Conservation (phyloP, 2,113 vertebrate genomes). For the Saguinus imperator region DNA sequence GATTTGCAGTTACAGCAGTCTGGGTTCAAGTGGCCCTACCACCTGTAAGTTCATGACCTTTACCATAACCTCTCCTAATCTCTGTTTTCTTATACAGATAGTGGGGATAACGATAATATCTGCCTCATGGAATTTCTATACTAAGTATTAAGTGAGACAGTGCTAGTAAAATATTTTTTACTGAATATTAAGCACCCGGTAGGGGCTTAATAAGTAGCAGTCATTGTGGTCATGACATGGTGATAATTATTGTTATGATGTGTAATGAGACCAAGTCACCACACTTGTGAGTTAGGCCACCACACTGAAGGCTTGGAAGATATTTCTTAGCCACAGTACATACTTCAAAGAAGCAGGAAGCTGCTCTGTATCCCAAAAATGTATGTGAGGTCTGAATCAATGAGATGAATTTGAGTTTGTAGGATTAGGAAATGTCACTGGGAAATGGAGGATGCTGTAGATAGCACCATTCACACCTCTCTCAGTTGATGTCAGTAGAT, state of each 20-base stretch:
- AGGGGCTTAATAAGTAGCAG: slow-evolving; percentile 18
- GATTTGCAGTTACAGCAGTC: background rate
- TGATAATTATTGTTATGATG: slow-evolving; percentile 53
- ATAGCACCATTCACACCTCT: background rate
- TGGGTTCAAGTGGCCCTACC: background rate
- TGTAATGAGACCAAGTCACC: slow-evolving; percentile 17
- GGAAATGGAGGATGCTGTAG: background rate
- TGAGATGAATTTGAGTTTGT: background rate
- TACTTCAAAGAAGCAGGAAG: background rate
- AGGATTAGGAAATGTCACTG: background rate
- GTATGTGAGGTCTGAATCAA: background rate
- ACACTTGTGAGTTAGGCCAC: background rate
- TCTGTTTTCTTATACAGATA: background rate
- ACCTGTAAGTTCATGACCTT: background rate
- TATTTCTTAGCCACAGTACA: background rate
- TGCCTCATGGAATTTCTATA: background rate
- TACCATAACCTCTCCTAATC: background rate
- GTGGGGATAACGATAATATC: slow-evolving; percentile 3
- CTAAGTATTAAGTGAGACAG: slow-evolving; percentile 34
- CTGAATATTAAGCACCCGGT: background rate
- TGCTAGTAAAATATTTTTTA: slow-evolving; percentile 45
- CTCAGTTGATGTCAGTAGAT: background rate
- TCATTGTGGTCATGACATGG: background rate
- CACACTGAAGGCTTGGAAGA: background rate
- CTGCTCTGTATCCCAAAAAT: background rate